A percentile compares a stretch with the other conserved stretches of the same genome.
phyloP scores from a whole-genome alignment of 2,888 invertebrate genomes.

The Spodoptera exigua region DNA sequence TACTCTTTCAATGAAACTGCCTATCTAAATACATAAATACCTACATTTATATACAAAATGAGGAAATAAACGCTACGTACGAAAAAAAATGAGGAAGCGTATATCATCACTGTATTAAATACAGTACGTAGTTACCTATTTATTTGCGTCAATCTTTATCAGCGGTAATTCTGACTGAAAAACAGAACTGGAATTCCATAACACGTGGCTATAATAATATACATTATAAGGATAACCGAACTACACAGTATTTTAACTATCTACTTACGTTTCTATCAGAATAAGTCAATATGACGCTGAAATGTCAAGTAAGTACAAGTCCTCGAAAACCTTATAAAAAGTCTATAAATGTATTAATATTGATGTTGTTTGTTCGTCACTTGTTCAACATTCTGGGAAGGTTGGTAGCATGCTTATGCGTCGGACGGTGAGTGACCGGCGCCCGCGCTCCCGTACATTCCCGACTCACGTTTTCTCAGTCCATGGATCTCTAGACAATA shows the following conservation, averaged over 20 bases:
- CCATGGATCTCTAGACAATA: constrained; percentile 45
- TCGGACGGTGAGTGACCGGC: constrained; percentile 73
- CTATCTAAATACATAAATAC: constrained; percentile 1
- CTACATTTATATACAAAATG: not conserved
- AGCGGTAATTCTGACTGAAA: constrained; percentile 23
- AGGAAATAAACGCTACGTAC: constrained; percentile 5
- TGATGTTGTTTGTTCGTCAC: constrained; percentile 55
- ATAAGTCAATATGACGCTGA: not conserved
- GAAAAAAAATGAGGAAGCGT: constrained; percentile 27
- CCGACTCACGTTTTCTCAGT: constrained; percentile 63
- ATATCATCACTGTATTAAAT: constrained; percentile 22
- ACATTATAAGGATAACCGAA: constrained; percentile 36
- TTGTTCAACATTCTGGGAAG: constrained; percentile 51
- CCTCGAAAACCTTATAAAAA: constrained; percentile 1
- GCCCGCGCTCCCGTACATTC: constrained; percentile 53
- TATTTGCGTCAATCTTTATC: constrained; percentile 41
- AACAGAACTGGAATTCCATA: constrained; percentile 22
- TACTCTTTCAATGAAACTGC: too few relatives aligned
- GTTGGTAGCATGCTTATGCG: constrained; percentile 43
- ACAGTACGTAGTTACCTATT: constrained; percentile 1
- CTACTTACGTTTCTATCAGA: constrained; percentile 1
- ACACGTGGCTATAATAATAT: constrained; percentile 9
- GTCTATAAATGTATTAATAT: constrained; percentile 46
- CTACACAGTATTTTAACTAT: constrained; percentile 10
- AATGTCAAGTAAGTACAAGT: not conserved